phyloP scores from a whole-genome alignment of 2,797 vertebrate genomes.

The Sciurus vulgaris region DNA sequence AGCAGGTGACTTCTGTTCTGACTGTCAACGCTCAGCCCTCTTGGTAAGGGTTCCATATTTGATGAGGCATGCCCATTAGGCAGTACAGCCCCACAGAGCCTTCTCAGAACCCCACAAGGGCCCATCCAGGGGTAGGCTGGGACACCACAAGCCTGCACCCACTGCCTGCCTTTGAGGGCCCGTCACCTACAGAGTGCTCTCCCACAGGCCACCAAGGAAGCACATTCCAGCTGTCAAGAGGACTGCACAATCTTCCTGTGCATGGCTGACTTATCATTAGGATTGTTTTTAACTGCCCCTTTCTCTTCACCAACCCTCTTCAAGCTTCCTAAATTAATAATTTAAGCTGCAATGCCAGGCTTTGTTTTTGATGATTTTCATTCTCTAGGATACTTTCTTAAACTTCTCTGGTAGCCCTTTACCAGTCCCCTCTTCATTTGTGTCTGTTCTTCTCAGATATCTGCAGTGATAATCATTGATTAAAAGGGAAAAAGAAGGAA shows the following conservation, averaged over 20 bases:
- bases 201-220: neutral
- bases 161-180: neutral
- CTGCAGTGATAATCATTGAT: slow-evolving; percentile 40
- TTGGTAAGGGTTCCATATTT: neutral
- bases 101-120: neutral
- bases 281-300: slow-evolving; percentile 67
- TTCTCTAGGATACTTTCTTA: slow-evolving; percentile 44
- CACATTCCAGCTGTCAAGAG: slow-evolving; percentile 66
- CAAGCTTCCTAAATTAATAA: slow-evolving; percentile 85
- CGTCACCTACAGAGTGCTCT: neutral
- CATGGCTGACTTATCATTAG: slow-evolving; percentile 75
- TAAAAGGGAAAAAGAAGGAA: neutral
- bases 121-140: neutral
- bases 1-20: neutral
- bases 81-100: neutral
- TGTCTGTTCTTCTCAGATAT: slow-evolving; percentile 78
- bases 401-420: neutral
- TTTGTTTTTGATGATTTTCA: slow-evolving; percentile 77
- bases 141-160: rapidly evolving
- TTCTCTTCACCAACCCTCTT: slow-evolving; percentile 80
- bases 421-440: slow-evolving; percentile 72
- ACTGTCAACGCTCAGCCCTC: neutral
- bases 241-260: slow-evolving; percentile 75
- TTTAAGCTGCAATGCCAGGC: slow-evolving; percentile 74
- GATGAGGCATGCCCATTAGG: neutral